phyloP scores from a whole-genome alignment of 2,888 invertebrate genomes.

The Congeria kusceri region DNA sequence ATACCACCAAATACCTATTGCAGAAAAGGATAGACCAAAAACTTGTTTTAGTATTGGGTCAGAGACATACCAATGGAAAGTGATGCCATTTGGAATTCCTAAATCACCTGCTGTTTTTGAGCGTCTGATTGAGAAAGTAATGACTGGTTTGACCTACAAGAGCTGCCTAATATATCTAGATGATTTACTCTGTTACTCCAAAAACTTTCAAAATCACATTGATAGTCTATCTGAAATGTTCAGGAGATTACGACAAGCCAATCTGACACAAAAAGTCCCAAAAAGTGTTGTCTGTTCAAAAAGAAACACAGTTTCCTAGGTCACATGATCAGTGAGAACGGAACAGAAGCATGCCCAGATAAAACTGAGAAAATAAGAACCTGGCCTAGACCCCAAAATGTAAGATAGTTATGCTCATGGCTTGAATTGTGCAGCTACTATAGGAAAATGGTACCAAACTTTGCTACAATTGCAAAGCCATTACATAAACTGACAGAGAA shows the following conservation, averaged over 20 bases:
- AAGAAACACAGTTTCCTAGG: slow-evolving; percentile 2
- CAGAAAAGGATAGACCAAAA: slow-evolving; percentile 26
- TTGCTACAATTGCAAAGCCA: slow-evolving; percentile 59
- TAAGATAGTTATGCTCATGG: not conserved
- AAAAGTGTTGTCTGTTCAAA: slow-evolving; percentile 16
- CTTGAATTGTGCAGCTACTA: slow-evolving; percentile 25
- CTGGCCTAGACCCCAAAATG: slow-evolving; percentile 19
- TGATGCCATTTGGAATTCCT: slow-evolving; percentile 50
- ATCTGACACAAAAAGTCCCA: slow-evolving; percentile 18
- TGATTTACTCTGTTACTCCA: not conserved
- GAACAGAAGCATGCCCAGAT: slow-evolving; percentile 10
- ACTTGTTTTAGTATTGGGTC: slow-evolving; percentile 41
- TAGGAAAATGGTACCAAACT: slow-evolving; percentile 43
- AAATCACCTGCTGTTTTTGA: slow-evolving; percentile 43
- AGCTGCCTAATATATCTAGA: too few species aligned
- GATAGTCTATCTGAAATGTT: too few species aligned
- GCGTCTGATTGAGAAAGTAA: slow-evolving; percentile 24
- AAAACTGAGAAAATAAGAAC: slow-evolving; percentile 5
- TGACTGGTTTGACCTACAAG: too few species aligned
- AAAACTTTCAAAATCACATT: slow-evolving; percentile 20
- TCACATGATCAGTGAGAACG: slow-evolving; percentile 25
- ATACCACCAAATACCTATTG: slow-evolving; percentile 38
- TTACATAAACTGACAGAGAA: slow-evolving; percentile 47
- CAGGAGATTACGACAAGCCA: slow-evolving; percentile 13
- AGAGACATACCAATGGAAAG: slow-evolving; percentile 31